Evolutionary conservation across 1,140 invertebrate genomes (phyloP).

Genomic region (Zaprionus inermis): DNA sequence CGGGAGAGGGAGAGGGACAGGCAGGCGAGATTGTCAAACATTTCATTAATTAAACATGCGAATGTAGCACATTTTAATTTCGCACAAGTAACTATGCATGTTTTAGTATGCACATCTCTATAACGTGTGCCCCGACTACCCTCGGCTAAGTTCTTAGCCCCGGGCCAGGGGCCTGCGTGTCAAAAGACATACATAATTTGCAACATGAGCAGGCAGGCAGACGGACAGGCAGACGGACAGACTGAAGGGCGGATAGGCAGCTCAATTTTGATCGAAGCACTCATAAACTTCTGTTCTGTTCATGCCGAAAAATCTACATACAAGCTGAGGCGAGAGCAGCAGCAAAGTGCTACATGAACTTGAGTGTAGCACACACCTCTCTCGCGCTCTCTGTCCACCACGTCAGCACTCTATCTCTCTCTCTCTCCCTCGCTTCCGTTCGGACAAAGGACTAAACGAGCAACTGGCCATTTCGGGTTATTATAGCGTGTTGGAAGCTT

Average conservation of each 20-base stretch:
- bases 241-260: conserved; percentile 8
- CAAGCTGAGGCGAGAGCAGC: conserved; percentile 1
- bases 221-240: neutral
- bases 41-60: conserved; percentile 82
- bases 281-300: conserved; percentile 61
- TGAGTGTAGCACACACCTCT: conserved; percentile 58
- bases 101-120: conserved; percentile 40
- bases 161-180: conserved; percentile 59
- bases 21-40: conserved; percentile 73
- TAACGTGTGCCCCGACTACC: conserved; percentile 70
- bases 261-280: conserved; percentile 64
- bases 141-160: conserved; percentile 42
- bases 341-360: conserved; percentile 72
- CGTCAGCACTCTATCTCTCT: conserved; percentile 29
- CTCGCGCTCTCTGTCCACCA: conserved; percentile 5
- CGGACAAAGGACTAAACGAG: conserved; percentile 20
- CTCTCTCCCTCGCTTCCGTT: neutral
- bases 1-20: neutral
- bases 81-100: conserved; percentile 55
- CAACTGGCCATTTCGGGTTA: conserved; percentile 14
- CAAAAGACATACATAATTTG: conserved; percentile 76
- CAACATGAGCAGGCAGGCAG: conserved; percentile 60
- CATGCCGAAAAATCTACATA: conserved; percentile 64
- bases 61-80: conserved; percentile 79
- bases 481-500: conserved; percentile 12